These are phyloP conservation scores for Lucinisca nassula DNA, from an alignment of 2,888 invertebrate species.

Conservation along the genomic window DNA sequence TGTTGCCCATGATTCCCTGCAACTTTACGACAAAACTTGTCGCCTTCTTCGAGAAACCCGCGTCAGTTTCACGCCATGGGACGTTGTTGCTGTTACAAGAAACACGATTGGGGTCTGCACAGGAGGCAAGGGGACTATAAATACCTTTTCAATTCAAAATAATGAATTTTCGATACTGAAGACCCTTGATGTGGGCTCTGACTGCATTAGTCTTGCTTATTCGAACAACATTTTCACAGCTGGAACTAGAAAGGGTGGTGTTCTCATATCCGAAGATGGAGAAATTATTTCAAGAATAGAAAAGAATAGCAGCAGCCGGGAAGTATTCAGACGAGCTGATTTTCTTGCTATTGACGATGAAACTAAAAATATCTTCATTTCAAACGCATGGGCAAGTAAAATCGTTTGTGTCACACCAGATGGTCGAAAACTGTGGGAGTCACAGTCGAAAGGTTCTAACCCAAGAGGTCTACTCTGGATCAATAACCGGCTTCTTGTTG, in stretches of 20 bases:
- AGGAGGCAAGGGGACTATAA: constrained; percentile 21
- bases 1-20: constrained; percentile 52
- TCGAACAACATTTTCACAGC: constrained; percentile 8
- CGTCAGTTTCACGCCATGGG: constrained; percentile 48
- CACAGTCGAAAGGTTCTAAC: not conserved
- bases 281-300: constrained; percentile 12
- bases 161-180: constrained; percentile 1
- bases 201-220: constrained; percentile 34
- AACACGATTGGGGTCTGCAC: constrained; percentile 27
- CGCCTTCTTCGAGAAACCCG: constrained; percentile 9
- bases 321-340: constrained; percentile 27
- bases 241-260: constrained; percentile 31
- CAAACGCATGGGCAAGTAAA: constrained; percentile 44
- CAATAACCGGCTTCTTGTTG: constrained; percentile 12
- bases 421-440: constrained; percentile 32
- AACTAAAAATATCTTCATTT: constrained; percentile 16
- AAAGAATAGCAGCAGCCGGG: constrained; percentile 4
- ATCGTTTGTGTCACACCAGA: constrained; percentile 26
- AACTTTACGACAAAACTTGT: constrained; percentile 17
- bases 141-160: constrained; percentile 14
- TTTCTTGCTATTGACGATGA: constrained; percentile 25
- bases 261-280: constrained; percentile 25
- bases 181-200: constrained; percentile 16
- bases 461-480: constrained; percentile 37
- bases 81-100: not conserved